Evolutionary conservation across 2,888 invertebrate genomes (phyloP), one percentile per base, ranked within the genome.

Genomic region (Noctua pronuba): DNA sequence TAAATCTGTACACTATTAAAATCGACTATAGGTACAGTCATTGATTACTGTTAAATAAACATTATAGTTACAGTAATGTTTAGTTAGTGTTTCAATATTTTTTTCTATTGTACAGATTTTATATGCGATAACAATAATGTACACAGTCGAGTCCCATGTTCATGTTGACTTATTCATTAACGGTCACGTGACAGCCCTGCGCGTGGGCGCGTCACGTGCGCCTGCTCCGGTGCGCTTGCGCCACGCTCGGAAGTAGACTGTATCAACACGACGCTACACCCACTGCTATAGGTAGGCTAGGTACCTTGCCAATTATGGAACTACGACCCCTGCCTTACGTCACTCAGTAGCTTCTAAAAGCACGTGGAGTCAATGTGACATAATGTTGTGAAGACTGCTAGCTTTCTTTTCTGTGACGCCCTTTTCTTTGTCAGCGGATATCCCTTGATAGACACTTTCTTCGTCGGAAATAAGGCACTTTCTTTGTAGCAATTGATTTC

Each of bases 241-340:
- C 90, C 92, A 94, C 86, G 88, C 85, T 92, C 91, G 93, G 93
- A 94, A 93, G 92, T 92, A 87, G 88, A 89, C 89, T 89, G 88
- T 90, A 92, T 94, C 92, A 92, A 93, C 92, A 92, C 88, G 87
- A 87, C 83, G 85, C 80, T 88, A 90, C 92, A 88, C 91, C 92
- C 91, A 91, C 89, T 81, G 74, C 80, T 84, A 55, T 28, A 55
- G 79, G 41, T 65, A 65, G 41, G 41, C 41, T 35, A 11, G 41
- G 58, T 77, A 75, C 66, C 67, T 80, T 83, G 88, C 88, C 88
- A 89, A 89, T 88, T 86, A 88, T 80, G 73, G 83, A 73, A 82
- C 70, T 46, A 75, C 83, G 88, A 88, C 90, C 90, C 89, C 89
- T 86, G 84, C 64, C 86, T 91, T 89, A 90, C 90, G 88, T 90